A percentile compares a stretch with the other conserved stretches of the same genome.
These are phyloP conservation scores for Marisa cornuarietis DNA, from an alignment of 1,140 invertebrate genomes.

Conservation along the genomic window DNA sequence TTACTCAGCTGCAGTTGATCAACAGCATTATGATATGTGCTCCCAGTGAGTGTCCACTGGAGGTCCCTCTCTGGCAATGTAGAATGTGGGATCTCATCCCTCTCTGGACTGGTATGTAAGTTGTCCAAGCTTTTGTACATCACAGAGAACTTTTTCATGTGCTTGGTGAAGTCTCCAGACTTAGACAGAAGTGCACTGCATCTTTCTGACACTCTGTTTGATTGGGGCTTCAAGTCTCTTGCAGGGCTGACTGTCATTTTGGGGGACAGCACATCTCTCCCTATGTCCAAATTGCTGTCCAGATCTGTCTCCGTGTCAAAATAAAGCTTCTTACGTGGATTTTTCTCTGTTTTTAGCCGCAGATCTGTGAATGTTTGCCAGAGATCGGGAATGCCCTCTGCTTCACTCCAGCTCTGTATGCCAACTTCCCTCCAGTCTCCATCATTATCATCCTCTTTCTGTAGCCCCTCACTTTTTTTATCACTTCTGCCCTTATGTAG, in stretches of 20 bases:
- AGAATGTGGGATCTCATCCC: background rate
- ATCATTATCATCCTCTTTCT: background rate
- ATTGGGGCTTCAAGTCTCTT: too few relatives aligned
- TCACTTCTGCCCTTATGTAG: too few relatives aligned
- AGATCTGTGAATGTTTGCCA: slow-evolving; percentile 18
- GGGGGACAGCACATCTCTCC: too few relatives aligned
- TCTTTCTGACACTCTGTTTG: too few relatives aligned
- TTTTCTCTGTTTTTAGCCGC: background rate
- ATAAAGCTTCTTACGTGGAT: too few relatives aligned
- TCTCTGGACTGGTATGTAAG: background rate
- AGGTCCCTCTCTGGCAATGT: too few relatives aligned
- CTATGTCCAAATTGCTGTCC: too few relatives aligned
- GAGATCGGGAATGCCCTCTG: slow-evolving; percentile 12
- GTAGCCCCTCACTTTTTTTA: background rate
- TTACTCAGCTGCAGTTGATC: too few relatives aligned
- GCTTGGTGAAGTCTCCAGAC: background rate
- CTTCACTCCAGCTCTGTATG: slow-evolving; percentile 3
- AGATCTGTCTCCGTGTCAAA: too few relatives aligned
- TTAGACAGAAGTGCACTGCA: background rate
- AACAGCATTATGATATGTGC: too few relatives aligned
- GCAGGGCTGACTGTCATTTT: too few relatives aligned
- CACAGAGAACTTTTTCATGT: background rate
- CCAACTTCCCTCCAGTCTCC: slow-evolving; percentile 17
- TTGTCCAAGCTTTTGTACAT: background rate
- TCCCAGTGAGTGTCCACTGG: too few relatives aligned